Percentiles rank a stretch among this genome's conserved stretches.
phyloP scores from a whole-genome alignment of 2,797 vertebrate species.

The Cyclura pinguis region DNA sequence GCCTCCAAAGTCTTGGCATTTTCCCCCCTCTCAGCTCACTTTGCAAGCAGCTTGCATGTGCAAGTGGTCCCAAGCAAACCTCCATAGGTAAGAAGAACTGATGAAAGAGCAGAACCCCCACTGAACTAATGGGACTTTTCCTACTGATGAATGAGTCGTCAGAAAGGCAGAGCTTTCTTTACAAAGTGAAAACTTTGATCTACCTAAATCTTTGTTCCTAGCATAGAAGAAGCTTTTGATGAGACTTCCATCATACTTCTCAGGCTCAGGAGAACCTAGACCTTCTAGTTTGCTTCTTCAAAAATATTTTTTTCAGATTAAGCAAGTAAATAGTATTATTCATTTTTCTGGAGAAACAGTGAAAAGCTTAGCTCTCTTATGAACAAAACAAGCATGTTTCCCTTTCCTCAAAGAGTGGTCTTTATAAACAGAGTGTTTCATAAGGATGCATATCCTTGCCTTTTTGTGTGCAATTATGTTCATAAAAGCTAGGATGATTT shows the following conservation, averaged over 20 bases:
- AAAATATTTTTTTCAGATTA: not conserved
- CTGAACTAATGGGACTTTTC: no score
- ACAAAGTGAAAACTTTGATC: not conserved
- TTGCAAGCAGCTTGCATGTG: no score
- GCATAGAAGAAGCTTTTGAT: not conserved
- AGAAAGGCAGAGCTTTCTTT: no score
- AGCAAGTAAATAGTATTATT: not conserved
- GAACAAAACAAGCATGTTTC: not conserved
- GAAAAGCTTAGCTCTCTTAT: not conserved
- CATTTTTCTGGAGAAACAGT: not conserved
- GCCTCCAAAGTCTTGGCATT: no score
- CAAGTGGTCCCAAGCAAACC: no score
- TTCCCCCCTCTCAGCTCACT: no score
- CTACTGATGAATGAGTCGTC: no score
- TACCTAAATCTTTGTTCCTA: not conserved
- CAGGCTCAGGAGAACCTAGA: not conserved
- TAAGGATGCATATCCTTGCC: no score
- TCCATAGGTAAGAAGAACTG: no score
- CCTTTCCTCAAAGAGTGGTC: not conserved
- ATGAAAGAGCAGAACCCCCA: no score
- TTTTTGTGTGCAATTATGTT: no score
- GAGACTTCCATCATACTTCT: not conserved
- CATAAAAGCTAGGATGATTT: no score
- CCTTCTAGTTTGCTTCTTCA: not conserved
- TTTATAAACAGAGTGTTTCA: not conserved